phyloP scores from a whole-genome alignment of 2,888 invertebrate genomes.

The Eristalis arbustorum region DNA sequence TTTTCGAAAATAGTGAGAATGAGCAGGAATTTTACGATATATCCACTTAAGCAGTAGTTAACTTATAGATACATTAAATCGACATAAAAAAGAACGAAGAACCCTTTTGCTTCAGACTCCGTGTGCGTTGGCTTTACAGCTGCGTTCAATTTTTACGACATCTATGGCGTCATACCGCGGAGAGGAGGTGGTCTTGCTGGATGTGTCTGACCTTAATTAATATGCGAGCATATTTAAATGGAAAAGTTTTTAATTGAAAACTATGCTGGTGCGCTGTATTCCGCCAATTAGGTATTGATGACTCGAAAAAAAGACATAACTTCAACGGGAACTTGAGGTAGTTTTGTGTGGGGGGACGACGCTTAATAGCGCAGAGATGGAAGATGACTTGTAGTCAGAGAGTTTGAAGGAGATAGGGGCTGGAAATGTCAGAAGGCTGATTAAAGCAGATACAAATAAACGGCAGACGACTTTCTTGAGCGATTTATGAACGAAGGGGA shows the following conservation, averaged over 20 bases:
- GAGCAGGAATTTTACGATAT: constrained; percentile 42
- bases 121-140: neutral
- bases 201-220: constrained; percentile 35
- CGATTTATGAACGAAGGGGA: too few species aligned
- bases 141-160: constrained; percentile 45
- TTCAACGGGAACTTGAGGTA: neutral
- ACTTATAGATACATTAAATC: constrained; percentile 34
- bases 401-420: neutral
- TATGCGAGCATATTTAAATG: constrained; percentile 17
- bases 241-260: constrained; percentile 2
- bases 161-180: constrained; percentile 41
- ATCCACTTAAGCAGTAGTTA: constrained; percentile 52
- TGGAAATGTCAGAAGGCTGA: too few species aligned
- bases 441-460: too few species aligned
- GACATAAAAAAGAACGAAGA: constrained; percentile 11
- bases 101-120: neutral
- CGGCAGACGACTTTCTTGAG: too few species aligned
- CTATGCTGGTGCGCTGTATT: neutral
- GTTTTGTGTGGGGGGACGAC: neutral
- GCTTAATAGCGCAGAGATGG: neutral
- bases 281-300: constrained; percentile 47
- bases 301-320: neutral
- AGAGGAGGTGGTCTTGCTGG: constrained; percentile 10
- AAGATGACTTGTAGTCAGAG: neutral
- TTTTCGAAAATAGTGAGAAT: constrained; percentile 18